phyloP scores from a whole-genome alignment of 35 echinoderm and acorn worm species.

The Eucidaris tribuloides region DNA sequence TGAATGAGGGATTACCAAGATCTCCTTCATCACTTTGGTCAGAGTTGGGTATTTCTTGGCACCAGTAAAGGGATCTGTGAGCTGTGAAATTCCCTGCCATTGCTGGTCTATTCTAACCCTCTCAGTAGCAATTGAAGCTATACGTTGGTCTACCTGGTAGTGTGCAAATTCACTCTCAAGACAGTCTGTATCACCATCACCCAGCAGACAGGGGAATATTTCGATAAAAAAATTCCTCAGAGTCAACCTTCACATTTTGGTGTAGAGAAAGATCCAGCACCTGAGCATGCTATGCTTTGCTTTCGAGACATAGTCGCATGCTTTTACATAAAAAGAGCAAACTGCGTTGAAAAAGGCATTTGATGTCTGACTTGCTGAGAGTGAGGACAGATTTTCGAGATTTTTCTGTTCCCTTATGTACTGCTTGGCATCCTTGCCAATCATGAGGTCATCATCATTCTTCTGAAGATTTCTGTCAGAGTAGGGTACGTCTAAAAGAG shows the following conservation, averaged over 20 bases:
- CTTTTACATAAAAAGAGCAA: slow-evolving; percentile 16
- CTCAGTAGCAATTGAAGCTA: slow-evolving; percentile 1
- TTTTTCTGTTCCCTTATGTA: slow-evolving; percentile 26
- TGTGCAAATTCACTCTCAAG: slow-evolving; percentile 26
- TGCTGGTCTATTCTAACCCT: slow-evolving; percentile 30
- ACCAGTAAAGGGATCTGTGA: slow-evolving; percentile 37
- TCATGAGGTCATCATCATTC: slow-evolving; percentile 13
- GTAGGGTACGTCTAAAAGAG: not conserved
- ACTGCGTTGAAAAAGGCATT: slow-evolving; percentile 26
- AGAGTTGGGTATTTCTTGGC: slow-evolving; percentile 10
- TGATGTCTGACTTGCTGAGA: slow-evolving; percentile 37
- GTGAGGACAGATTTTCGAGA: slow-evolving; percentile 21
- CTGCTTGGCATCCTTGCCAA: slow-evolving; percentile 10
- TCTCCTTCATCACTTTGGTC: slow-evolving; percentile 31
- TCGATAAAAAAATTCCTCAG: slow-evolving; percentile 18
- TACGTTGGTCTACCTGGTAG: slow-evolving; percentile 12
- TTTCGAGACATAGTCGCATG: not conserved
- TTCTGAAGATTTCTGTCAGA: slow-evolving; percentile 18
- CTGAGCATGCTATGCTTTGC: slow-evolving; percentile 17
- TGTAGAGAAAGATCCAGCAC: slow-evolving; percentile 18
- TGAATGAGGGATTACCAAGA: slow-evolving; percentile 36
- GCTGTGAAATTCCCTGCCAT: slow-evolving; percentile 39
- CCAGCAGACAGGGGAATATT: slow-evolving; percentile 25
- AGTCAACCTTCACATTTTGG: slow-evolving; percentile 22
- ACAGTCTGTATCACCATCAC: slow-evolving; percentile 7